phyloP scores from a whole-genome alignment of 2,113 vertebrate genomes.

The Bufo bufo region DNA sequence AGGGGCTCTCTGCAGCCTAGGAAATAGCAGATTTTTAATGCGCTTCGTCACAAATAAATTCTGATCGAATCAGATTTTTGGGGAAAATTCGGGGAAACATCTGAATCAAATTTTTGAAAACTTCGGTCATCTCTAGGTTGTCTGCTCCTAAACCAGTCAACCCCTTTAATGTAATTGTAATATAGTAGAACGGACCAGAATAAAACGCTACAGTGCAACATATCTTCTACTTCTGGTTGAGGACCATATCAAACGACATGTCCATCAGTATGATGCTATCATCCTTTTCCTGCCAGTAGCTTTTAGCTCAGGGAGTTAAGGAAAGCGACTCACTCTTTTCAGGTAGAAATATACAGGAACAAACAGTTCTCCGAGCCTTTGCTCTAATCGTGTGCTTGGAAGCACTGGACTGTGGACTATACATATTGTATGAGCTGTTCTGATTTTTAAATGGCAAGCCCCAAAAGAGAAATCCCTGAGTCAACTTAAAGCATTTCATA shows the following conservation, averaged over 20 bases:
- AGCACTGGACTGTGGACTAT: constrained; percentile 17
- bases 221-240: neutral
- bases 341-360: neutral
- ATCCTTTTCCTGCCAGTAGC: neutral
- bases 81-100: no score
- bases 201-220: neutral
- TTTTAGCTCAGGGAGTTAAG: neutral
- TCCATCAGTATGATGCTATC: neutral
- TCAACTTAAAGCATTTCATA: neutral
- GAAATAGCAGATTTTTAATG: no score
- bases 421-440: neutral
- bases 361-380: neutral
- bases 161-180: neutral
- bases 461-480: neutral
- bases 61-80: no score
- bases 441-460: constrained; percentile 15
- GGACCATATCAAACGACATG: neutral
- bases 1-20: no score
- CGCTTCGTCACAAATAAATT: no score
- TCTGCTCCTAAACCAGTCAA: no score
- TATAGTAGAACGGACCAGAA: neutral
- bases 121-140: no score
- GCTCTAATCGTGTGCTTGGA: neutral
- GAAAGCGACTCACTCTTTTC: neutral
- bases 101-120: no score